These are phyloP conservation scores for Aproaerema taeniolella DNA, from an alignment of 2,888 invertebrate genomes.

Conservation along the genomic window DNA sequence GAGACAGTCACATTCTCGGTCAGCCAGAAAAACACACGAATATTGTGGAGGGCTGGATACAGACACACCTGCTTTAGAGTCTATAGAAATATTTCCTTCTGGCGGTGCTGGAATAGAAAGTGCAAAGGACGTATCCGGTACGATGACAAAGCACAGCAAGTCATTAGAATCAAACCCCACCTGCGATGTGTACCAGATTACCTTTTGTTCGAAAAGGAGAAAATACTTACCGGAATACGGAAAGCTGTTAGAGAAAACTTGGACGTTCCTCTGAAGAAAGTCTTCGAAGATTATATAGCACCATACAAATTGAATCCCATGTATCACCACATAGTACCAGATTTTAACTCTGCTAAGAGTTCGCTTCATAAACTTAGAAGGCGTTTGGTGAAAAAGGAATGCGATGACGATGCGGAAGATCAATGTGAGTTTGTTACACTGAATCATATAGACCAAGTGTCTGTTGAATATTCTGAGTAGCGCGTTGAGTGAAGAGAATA, in stretches of 20 bases:
- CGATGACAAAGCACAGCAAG: background rate
- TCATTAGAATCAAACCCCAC: background rate
- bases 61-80: background rate
- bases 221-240: background rate
- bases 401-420: too few relatives aligned
- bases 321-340: background rate
- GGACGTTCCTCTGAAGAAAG: background rate
- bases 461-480: too few relatives aligned
- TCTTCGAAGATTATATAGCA: background rate
- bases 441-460: too few relatives aligned
- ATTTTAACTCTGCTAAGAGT: background rate
- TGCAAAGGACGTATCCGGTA: background rate
- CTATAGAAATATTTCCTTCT: background rate
- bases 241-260: background rate
- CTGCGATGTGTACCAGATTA: background rate
- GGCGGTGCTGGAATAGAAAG: background rate
- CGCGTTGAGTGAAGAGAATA: too few relatives aligned
- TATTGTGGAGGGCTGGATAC: constrained; percentile 2
- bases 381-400: too few relatives aligned
- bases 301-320: background rate
- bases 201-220: background rate
- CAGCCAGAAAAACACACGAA: background rate
- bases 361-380: too few relatives aligned
- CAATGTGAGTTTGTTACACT: too few relatives aligned
- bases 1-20: background rate